A percentile compares a stretch with the other conserved stretches of the same genome.
Conservation (phyloP, 1,140 invertebrate genomes). For the Aphelenchoides fujianensis region DNA sequence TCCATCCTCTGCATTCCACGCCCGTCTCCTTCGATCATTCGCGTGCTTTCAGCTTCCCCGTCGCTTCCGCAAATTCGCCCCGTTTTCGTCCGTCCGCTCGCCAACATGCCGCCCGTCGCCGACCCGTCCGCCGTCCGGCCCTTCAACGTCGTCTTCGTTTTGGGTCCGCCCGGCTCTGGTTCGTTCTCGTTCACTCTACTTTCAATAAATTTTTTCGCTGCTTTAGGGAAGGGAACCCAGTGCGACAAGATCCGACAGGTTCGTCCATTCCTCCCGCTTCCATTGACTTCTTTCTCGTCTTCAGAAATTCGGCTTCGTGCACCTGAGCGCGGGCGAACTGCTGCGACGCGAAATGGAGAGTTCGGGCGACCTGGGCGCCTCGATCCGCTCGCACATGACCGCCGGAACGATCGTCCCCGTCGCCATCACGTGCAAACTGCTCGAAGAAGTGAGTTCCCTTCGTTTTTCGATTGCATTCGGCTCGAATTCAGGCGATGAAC, state of each 20-base stretch:
- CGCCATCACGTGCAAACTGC: slow-evolving; percentile 88
- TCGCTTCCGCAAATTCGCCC: too few relatives aligned
- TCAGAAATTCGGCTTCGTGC: slow-evolving; percentile 80
- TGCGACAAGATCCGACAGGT: slow-evolving; percentile 82
- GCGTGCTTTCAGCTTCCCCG: slow-evolving; percentile 6
- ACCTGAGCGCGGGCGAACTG: slow-evolving; percentile 96
- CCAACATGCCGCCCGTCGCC: too few relatives aligned
- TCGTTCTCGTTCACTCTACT: too few relatives aligned
- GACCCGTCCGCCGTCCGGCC: slow-evolving; percentile 20
- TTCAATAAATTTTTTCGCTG: too few relatives aligned
- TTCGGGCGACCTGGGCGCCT: slow-evolving; percentile 78
- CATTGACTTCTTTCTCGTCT: too few relatives aligned
- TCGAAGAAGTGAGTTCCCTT: slow-evolving; percentile 70
- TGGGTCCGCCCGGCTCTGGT: slow-evolving; percentile 93
- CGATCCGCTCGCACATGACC: slow-evolving; percentile 87
- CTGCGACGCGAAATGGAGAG: slow-evolving; percentile 82
- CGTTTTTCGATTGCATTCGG: too few relatives aligned
- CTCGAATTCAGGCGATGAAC: slow-evolving; percentile 74
- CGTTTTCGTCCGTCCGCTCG: too few relatives aligned
- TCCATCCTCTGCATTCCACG: too few relatives aligned
- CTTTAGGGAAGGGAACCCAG: slow-evolving; percentile 98
- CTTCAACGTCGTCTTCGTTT: slow-evolving; percentile 86
- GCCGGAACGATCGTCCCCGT: slow-evolving; percentile 97
- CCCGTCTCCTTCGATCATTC: too few relatives aligned
- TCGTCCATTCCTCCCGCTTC: too few relatives aligned